Evolutionary conservation across 64 coral and sea anemone species (phyloP).

Genomic region (Catalaphyllia jardinei): DNA sequence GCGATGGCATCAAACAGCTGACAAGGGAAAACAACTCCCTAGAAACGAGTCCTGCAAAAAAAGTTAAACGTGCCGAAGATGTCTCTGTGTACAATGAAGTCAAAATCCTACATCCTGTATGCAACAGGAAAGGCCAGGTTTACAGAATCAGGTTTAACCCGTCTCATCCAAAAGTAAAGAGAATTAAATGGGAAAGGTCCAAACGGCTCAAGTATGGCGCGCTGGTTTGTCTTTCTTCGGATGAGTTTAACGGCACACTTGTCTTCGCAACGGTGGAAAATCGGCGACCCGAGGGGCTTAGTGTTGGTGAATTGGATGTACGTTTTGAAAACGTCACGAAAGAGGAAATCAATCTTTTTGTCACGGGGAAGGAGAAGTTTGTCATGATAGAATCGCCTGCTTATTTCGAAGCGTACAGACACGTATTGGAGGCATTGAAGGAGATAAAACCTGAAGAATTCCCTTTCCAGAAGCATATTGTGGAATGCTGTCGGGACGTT

Average conservation of each 20-base stretch:
- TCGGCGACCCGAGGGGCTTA: conserved; percentile 14
- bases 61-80: conserved; percentile 7
- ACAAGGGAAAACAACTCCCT: not conserved
- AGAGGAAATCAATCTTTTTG: conserved; percentile 16
- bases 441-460: conserved; percentile 17
- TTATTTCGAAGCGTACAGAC: conserved; percentile 80
- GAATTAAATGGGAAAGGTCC: conserved; percentile 66
- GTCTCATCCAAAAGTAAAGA: conserved; percentile 24
- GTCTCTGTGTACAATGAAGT: conserved; percentile 50
- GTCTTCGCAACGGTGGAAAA: conserved; percentile 74
- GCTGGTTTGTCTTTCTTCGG: conserved; percentile 70
- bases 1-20: conserved; percentile 48
- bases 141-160: conserved; percentile 71
- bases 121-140: conserved; percentile 48
- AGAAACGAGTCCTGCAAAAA: not conserved
- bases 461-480: conserved; percentile 64
- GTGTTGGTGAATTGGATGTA: conserved; percentile 61
- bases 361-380: conserved; percentile 36
- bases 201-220: conserved; percentile 83
- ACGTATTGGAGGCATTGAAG: conserved; percentile 58
- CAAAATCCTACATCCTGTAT: conserved; percentile 62
- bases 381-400: conserved; percentile 76
- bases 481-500: conserved; percentile 41
- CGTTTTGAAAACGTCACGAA: conserved; percentile 53
- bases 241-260: conserved; percentile 75